Base-by-base conservation (phyloP, 1,140 invertebrate species). In the Diorhabda carinulata region DNA sequence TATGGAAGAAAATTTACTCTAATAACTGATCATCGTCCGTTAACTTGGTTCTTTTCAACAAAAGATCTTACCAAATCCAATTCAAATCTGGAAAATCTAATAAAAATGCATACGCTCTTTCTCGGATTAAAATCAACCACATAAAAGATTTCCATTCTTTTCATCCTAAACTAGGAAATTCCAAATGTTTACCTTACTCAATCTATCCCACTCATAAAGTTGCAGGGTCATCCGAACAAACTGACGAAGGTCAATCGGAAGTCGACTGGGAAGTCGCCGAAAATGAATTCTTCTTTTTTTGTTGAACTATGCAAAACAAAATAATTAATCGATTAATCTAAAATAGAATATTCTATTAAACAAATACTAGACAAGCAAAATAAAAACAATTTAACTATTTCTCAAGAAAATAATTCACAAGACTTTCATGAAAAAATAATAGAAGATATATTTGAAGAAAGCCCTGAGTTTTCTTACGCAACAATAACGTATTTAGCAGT, bases 101-200 rank as follows among this genome's bases (percentile, higher is more conserved):
- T 65, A 72, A 61, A 62, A 70, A 70, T 10, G 71, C 71, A 57
- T 65, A 68, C 43, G 68, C 68, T 56, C 47, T 72, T 2, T 72
- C 68, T 5, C 61, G 68, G 61, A 72, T 72, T n/a, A 70, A 72
- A 70, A 67, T 72, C 8, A 72, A 70, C 60, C 57, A 70, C 45
- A 68, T 70, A 56, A 40, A 72, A 62, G 9, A 70, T 41, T 67
- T 42, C 25, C 25, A 45, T 43, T 25, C 67, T 5, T 70, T 67
- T 57, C 59, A 69, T 10, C 5, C 5, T 9, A 72, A 69, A 69
- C 5, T 25, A 25, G 25, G 25, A 25, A 25, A 25, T 25, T 25
- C 25, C 25, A 25, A 25, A 25, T 25, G 25, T 25, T 25, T 8
- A 60, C 8, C 40, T 40, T 6, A 8, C 8, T 3, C 61, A 43